Evolutionary conservation across 1,140 invertebrate species (phyloP).

Genomic region (Drosophila bocki): DNA sequence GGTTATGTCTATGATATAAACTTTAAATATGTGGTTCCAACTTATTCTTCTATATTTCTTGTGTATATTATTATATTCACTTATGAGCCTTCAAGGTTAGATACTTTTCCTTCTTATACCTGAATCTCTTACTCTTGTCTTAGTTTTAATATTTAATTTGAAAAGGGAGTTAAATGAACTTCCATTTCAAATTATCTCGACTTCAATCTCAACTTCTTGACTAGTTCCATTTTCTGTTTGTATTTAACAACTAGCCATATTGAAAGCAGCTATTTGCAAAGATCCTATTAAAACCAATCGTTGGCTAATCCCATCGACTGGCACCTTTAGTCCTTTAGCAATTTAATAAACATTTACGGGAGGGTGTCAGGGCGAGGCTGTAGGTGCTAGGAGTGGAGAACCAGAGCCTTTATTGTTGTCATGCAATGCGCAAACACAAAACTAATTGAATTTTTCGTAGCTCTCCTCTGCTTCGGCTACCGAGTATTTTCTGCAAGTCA

Average conservation of each 20-base stretch:
- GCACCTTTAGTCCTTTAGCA: slow-evolving; percentile 35
- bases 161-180: neutral
- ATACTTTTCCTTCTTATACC: neutral
- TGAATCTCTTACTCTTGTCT: rapidly evolving
- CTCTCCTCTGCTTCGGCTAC: slow-evolving; percentile 31
- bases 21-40: no score
- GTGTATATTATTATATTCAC: neutral
- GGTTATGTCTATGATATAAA: no score
- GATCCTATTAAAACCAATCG: slow-evolving; percentile 21
- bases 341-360: slow-evolving; percentile 70
- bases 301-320: slow-evolving; percentile 34
- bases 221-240: neutral
- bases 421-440: slow-evolving; percentile 82
- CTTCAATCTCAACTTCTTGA: neutral
- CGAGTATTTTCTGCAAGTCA: slow-evolving; percentile 52
- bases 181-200: neutral
- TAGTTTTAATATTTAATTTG: neutral
- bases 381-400: neutral
- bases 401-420: slow-evolving; percentile 65
- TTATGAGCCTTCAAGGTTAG: neutral
- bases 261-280: slow-evolving; percentile 29
- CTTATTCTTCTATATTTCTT: no score
- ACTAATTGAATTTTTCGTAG: slow-evolving; percentile 79
- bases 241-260: slow-evolving; percentile 22
- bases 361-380: slow-evolving; percentile 1